These are phyloP conservation scores for Pseudochromis fuscus DNA, from an alignment of 2,797 vertebrate genomes.

Conservation along the genomic window DNA sequence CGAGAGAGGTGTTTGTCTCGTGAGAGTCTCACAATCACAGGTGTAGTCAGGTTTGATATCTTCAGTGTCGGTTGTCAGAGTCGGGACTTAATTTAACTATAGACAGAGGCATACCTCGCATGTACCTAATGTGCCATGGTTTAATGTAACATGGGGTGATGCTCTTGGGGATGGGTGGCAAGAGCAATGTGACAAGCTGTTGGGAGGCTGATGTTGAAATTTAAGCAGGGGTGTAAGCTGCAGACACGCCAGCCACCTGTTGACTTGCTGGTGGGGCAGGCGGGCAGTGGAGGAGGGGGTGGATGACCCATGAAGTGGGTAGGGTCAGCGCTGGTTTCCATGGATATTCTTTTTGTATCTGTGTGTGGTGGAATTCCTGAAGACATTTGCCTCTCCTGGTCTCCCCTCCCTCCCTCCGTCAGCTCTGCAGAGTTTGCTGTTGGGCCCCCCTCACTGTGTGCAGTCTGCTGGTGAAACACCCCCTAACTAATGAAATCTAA, in stretches of 20 bases:
- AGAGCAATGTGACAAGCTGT: conserved; percentile 11
- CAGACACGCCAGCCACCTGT: conserved; percentile 80
- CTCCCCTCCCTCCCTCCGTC: conserved; percentile 22
- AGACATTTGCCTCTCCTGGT: conserved; percentile 22
- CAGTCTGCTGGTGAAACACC: conserved; percentile 65
- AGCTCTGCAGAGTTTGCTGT: conserved; percentile 42
- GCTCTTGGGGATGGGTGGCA: conserved; percentile 15
- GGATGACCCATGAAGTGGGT: conserved; percentile 50
- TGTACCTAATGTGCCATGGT: conserved; percentile 1
- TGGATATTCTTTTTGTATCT: conserved; percentile 69
- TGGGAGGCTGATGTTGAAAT: conserved; percentile 39
- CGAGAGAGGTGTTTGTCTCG: conserved; percentile 43
- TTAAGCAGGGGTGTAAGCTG: conserved; percentile 49
- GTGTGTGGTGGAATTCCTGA: conserved; percentile 66
- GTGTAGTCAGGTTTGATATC: background rate
- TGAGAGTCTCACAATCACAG: conserved; percentile 25
- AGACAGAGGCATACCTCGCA: background rate
- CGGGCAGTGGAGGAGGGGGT: conserved; percentile 38
- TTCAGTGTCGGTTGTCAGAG: conserved; percentile 19
- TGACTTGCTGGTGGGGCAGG: conserved; percentile 51
- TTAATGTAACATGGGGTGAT: background rate
- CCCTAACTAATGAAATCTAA: conserved; percentile 80
- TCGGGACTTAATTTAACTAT: conserved; percentile 19
- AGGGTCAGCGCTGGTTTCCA: conserved; percentile 70
- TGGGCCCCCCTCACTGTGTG: conserved; percentile 60